These are phyloP conservation scores for Zaprionus camerounensis DNA, from an alignment of 1,140 invertebrate species.

Conservation along the genomic window DNA sequence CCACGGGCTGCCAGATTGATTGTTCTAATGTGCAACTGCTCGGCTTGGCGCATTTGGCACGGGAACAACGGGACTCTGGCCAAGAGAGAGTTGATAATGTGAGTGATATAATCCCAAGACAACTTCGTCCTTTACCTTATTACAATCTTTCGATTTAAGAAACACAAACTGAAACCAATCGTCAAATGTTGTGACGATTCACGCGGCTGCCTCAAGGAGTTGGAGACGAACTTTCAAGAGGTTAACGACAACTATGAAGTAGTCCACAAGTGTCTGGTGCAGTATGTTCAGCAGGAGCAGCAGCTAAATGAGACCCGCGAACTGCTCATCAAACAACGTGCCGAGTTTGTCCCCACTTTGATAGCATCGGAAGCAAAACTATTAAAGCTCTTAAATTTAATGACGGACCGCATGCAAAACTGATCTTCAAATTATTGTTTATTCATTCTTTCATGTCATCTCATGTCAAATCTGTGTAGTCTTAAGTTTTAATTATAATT, in stretches of 20 bases:
- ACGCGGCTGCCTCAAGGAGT: background rate
- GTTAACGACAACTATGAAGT: conserved; percentile 36
- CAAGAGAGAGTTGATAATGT: conserved; percentile 9
- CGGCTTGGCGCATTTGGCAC: conserved; percentile 39
- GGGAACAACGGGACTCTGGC: conserved; percentile 8
- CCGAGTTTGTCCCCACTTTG: conserved; percentile 33
- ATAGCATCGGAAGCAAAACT: conserved; percentile 41
- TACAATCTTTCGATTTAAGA: background rate
- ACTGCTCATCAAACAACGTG: conserved; percentile 22
- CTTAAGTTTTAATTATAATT: too few species aligned
- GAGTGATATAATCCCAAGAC: background rate
- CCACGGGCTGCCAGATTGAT: conserved; percentile 29
- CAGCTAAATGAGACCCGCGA: conserved; percentile 33
- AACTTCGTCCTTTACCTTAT: too few species aligned
- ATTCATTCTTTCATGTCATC: background rate
- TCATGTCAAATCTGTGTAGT: too few species aligned
- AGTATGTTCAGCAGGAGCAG: conserved; percentile 45
- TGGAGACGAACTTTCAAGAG: conserved; percentile 31
- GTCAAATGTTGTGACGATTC: background rate
- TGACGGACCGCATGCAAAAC: conserved; percentile 12
- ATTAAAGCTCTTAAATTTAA: conserved; percentile 7
- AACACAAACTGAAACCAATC: background rate
- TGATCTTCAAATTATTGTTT: background rate
- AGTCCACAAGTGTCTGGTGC: conserved; percentile 31
- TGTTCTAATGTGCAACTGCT: conserved; percentile 40